Evolutionary conservation across 2,888 invertebrate species (phyloP).

Genomic region (Colostygia pectinataria): DNA sequence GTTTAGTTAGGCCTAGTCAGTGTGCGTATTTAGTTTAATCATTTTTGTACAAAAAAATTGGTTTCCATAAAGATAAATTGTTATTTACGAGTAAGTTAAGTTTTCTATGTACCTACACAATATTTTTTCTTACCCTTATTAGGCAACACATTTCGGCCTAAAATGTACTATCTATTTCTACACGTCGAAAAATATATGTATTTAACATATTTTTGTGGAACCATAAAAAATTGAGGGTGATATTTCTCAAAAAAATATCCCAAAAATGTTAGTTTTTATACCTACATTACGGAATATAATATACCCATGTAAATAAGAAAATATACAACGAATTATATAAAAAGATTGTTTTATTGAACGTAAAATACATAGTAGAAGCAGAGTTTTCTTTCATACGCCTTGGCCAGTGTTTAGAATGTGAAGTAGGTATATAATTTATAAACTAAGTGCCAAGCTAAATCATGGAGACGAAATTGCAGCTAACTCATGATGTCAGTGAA

Average conservation of each 20-base stretch:
- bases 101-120: no score
- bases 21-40: constrained; percentile 10
- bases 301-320: constrained; percentile 48
- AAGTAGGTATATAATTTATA: background rate
- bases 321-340: constrained; percentile 58
- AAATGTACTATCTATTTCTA: no score
- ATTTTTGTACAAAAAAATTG: background rate
- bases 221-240: no score
- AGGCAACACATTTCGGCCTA: no score
- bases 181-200: no score
- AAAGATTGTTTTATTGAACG: constrained; percentile 47
- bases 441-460: no score
- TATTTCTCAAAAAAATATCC: constrained; percentile 31
- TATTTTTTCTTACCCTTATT: no score
- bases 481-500: no score
- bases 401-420: constrained; percentile 61
- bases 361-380: constrained; percentile 33
- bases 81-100: no score
- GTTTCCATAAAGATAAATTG: no score
- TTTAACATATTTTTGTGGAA: no score
- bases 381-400: constrained; percentile 42
- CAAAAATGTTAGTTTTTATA: constrained; percentile 37
- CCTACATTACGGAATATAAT: constrained; percentile 27
- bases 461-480: no score
- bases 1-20: constrained; percentile 64